Evolutionary conservation across 30 jellyfish, hydroid and myxozoan genomes (phyloP), one percentile per base, ranked within the genome.

Genomic region (Mastigias papua): DNA sequence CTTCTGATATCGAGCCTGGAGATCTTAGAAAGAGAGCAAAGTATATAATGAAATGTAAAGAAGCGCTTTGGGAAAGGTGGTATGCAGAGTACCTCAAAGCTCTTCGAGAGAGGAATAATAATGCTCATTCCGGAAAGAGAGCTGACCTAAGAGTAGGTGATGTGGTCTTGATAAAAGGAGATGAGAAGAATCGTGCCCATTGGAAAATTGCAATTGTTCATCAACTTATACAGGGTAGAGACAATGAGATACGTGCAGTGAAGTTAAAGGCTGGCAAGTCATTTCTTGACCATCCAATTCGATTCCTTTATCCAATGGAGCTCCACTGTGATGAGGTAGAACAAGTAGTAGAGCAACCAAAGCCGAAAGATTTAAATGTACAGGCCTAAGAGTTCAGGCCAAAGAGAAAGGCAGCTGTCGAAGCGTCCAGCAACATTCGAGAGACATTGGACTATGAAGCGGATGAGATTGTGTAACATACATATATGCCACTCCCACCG

Each of bases 1-100:
- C 87, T 17, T 11, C 37, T 23, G 90, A 81, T 5, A n/a, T 88
- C 26, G 54, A 89, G 63, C 46, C 78, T 7, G 46, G 84, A 71
- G 91, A 73, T 82, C 58, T 90, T 37, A 22, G 91, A 25, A 90
- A 82, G 88, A 73, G 97, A 82, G 80, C 35, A 11, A 90, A 76
- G 78, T 90, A 76, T 64, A 29, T 90, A 82, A 30, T 32, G 33
- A 83, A 83, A 51, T 82, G 95, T 49, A 82, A 66, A 34, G 87
- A 89, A 4, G 67, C 25, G 1, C 64, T 67, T 26, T 90, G 95
- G 97, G 74, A 82, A 51, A 48, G 97, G 74, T 90, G 97, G 94
- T 20, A 67, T 27, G 13, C 35, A 57, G 95, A 90, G 88, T 90
- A 37, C 11, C 10, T 37, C 5, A 37, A 11, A 11, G 54, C 54